phyloP scores from a whole-genome alignment of 2,888 invertebrate species.

The Thymelicus sylvestris region DNA sequence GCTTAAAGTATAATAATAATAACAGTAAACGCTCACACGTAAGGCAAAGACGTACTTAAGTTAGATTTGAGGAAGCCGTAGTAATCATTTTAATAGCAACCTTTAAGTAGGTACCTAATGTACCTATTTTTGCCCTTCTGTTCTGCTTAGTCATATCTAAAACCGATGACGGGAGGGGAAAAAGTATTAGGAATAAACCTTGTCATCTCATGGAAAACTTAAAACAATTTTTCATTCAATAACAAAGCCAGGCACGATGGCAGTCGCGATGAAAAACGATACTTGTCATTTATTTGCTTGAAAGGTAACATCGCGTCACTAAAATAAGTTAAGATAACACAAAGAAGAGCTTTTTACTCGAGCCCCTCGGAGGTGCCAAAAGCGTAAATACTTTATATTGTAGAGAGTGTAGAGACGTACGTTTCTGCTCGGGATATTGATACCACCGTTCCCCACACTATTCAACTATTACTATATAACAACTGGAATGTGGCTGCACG shows the following conservation, averaged over 20 bases:
- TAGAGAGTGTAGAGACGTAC: too few relatives aligned
- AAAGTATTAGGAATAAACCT: slow-evolving; percentile 13
- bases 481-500: too few relatives aligned
- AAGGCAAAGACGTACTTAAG: too few relatives aligned
- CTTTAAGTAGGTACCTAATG: background rate
- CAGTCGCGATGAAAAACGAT: slow-evolving; percentile 9
- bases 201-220: slow-evolving; percentile 13
- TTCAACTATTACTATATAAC: too few relatives aligned
- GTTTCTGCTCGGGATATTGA: too few relatives aligned
- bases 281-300: slow-evolving; percentile 15
- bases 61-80: too few relatives aligned
- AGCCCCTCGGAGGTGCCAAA: background rate
- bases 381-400: background rate
- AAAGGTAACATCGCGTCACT: slow-evolving; percentile 1
- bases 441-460: too few relatives aligned
- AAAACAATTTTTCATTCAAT: slow-evolving; percentile 20
- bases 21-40: too few relatives aligned
- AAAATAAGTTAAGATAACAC: slow-evolving; percentile 2
- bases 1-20: too few relatives aligned
- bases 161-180: background rate
- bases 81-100: too few relatives aligned
- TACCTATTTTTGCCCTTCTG: background rate
- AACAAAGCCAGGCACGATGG: slow-evolving; percentile 5
- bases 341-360: slow-evolving; percentile 1
- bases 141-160: slow-evolving; percentile 5